These are phyloP conservation scores for Drosophila peninsularis DNA, from an alignment of 2,888 invertebrate genomes.

Conservation along the genomic window DNA sequence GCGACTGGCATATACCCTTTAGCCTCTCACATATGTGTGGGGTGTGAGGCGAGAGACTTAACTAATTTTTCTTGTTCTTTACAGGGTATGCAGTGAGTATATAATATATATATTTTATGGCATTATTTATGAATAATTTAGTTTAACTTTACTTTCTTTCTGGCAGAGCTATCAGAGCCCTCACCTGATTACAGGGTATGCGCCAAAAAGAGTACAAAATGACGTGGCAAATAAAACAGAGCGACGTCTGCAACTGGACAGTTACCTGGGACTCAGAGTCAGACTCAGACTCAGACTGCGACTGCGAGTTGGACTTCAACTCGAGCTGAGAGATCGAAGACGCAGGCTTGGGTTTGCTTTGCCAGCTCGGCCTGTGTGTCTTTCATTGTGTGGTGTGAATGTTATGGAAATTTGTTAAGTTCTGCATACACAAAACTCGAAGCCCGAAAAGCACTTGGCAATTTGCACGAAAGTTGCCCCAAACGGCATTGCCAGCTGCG, in stretches of 20 bases:
- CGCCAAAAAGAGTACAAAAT: constrained; percentile 42
- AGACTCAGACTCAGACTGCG: neutral
- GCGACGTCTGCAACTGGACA: constrained; percentile 64
- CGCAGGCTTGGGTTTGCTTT: constrained; percentile 48
- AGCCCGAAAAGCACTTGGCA: constrained; percentile 65
- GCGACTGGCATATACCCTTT: constrained; percentile 26
- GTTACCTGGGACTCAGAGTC: constrained; percentile 39
- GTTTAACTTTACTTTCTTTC: no score
- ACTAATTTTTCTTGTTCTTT: no score
- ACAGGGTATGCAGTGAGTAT: no score
- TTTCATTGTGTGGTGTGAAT: constrained; percentile 77
- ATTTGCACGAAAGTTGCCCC: constrained; percentile 74
- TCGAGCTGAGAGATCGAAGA: constrained; percentile 49
- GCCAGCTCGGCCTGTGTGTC: constrained; percentile 40
- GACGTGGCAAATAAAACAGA: constrained; percentile 77
- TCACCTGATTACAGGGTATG: constrained; percentile 29
- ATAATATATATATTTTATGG: no score
- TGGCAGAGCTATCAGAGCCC: no score
- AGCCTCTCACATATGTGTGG: neutral
- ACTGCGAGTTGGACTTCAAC: constrained; percentile 8
- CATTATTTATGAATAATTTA: no score
- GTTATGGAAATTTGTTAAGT: constrained; percentile 80
- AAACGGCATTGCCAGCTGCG: constrained; percentile 54
- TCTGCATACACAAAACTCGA: constrained; percentile 71
- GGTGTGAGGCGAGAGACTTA: no score